These are phyloP conservation scores for Parnassius mnemosyne DNA, from an alignment of 2,888 invertebrate species.

Conservation along the genomic window DNA sequence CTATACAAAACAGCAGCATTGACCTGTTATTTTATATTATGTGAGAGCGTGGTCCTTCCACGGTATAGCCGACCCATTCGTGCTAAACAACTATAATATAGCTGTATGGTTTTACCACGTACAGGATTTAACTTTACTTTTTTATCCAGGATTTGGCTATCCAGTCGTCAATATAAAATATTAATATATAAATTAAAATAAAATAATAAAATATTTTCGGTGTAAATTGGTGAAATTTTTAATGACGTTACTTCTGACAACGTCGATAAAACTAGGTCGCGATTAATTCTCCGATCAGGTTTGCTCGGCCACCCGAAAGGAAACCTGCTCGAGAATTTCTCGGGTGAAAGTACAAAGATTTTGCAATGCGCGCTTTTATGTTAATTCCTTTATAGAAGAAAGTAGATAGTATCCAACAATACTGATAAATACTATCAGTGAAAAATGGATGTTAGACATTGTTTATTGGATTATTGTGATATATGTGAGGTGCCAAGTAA, in stretches of 20 bases:
- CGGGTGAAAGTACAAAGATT: conserved; percentile 24
- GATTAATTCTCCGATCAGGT: neutral
- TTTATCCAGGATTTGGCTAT: no score
- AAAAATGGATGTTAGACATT: neutral
- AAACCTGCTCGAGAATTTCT: conserved; percentile 8
- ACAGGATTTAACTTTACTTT: no score
- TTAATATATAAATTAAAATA: neutral
- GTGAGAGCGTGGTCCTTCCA: no score
- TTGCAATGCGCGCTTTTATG: conserved; percentile 14
- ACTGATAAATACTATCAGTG: neutral
- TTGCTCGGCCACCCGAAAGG: conserved; percentile 5
- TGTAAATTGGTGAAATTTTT: conserved; percentile 1
- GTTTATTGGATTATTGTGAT: neutral
- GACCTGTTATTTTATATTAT: no score
- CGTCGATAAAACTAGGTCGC: neutral
- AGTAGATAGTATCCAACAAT: neutral
- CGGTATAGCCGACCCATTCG: no score
- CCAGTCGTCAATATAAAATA: no score
- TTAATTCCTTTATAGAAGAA: conserved; percentile 4
- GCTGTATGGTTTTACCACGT: no score
- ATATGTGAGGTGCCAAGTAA: neutral
- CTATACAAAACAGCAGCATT: no score
- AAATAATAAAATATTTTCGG: no score
- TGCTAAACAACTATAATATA: no score
- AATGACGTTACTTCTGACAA: neutral